Evolutionary conservation across 1,140 invertebrate species (phyloP), one percentile per base, ranked within the genome.

Genomic region (Tribolium castaneum): DNA sequence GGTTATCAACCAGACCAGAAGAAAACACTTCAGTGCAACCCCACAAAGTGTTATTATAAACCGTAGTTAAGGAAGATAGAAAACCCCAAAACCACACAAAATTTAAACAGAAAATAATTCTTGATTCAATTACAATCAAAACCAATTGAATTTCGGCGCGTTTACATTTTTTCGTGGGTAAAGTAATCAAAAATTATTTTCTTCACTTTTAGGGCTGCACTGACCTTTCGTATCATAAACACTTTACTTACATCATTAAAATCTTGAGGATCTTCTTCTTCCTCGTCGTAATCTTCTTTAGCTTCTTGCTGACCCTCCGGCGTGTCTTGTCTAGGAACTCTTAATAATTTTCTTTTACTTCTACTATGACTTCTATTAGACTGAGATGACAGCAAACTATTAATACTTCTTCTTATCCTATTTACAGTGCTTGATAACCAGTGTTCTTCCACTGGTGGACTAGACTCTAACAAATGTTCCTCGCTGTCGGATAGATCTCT

Each of bases 341-440:
- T 34, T 12, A 3, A n/a, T 39, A 14, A 39, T 54, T 73, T 75
- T 62, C 56, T 34, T 76, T 76, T 75, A 12, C 52, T 75, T 50
- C 16, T 62, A 49, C 9, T 13, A 75, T 39, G 56, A 34, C 39
- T 70, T 13, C 16, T 50, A 6, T 76, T 52, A 0, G 39, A 50
- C 12, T 76, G 14, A 7, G 25, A 19, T 70, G 56, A 56, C 71
- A 82, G 71, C 14, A 80, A 74, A 70, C 73, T 78, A 70, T 76
- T 74, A 66, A 84, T 80, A 73, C 80, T 82, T 70, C 85, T 75
- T 81, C 85, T 86, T 22, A 86, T 80, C 70, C 85, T 81, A 76
- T 83, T 81, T 70, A 87, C 76, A 73, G 82, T 82, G 16, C 75
- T 79, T 7, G 79, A 79, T 2, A 86, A 59, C 86, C 86, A 87